A percentile compares a stretch with the other conserved stretches of the same genome.
Evolutionary conservation across 2,797 vertebrate genomes (phyloP).

Genomic region (Sparidentex hasta): DNA sequence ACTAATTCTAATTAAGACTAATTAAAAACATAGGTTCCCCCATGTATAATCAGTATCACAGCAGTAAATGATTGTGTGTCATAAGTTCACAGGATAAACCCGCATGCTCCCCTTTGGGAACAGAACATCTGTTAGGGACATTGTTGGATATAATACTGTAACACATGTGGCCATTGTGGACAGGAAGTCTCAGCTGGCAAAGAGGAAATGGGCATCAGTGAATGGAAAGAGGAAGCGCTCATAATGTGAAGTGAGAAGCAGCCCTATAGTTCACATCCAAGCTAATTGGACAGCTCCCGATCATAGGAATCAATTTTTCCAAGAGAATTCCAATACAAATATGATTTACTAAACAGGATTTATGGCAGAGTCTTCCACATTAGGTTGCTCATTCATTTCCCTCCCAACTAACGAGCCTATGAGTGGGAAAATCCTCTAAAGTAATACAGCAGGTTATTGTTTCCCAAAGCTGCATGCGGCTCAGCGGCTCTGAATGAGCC

Average conservation of each 20-base stretch:
- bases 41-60: background rate
- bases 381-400: slow-evolving; percentile 10
- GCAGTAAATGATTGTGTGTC: slow-evolving; percentile 1
- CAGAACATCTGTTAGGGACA: slow-evolving; percentile 55
- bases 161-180: slow-evolving; percentile 52
- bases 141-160: slow-evolving; percentile 32
- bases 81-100: background rate
- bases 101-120: slow-evolving; percentile 8
- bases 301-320: slow-evolving; percentile 1
- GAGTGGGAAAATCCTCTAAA: slow-evolving; percentile 25
- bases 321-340: background rate
- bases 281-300: background rate
- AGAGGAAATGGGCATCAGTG: slow-evolving; percentile 74
- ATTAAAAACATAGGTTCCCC: background rate
- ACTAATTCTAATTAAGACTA: no score
- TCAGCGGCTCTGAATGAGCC: slow-evolving; percentile 19
- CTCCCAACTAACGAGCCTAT: background rate
- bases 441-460: slow-evolving; percentile 39
- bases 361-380: background rate
- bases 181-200: slow-evolving; percentile 71
- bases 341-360: slow-evolving; percentile 13
- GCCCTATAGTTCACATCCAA: background rate
- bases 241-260: slow-evolving; percentile 38
- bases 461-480: slow-evolving; percentile 29
- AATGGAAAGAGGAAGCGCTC: slow-evolving; percentile 74